Evolutionary conservation across 2,888 invertebrate species (phyloP).

Genomic region (Cheilosia scutellata): DNA sequence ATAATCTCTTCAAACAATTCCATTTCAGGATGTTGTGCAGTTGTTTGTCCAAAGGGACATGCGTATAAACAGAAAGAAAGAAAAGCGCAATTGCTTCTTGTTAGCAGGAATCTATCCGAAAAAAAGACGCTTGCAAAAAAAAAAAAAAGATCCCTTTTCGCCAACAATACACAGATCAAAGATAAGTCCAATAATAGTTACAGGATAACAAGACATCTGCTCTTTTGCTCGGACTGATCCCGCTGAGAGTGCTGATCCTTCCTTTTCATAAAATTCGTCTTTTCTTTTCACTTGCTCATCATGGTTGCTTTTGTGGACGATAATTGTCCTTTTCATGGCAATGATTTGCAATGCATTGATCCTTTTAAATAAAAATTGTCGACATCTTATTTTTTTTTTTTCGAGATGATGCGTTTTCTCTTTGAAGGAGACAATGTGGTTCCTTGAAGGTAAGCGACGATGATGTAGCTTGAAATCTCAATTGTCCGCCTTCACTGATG

Average conservation of each 20-base stretch:
- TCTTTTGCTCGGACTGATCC: slow-evolving; percentile 50
- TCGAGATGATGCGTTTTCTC: slow-evolving; percentile 18
- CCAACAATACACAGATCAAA: slow-evolving; percentile 38
- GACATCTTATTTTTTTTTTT: slow-evolving; percentile 38
- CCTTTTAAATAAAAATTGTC: slow-evolving; percentile 65
- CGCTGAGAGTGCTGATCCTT: slow-evolving; percentile 57
- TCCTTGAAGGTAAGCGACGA: slow-evolving; percentile 34
- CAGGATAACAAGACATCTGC: slow-evolving; percentile 75
- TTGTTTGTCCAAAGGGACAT: slow-evolving; percentile 51
- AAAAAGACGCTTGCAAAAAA: slow-evolving; percentile 13
- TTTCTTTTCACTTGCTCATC: slow-evolving; percentile 40
- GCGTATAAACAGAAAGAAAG: slow-evolving; percentile 13
- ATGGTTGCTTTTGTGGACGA: slow-evolving; percentile 71
- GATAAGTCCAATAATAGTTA: slow-evolving; percentile 69
- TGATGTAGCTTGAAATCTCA: slow-evolving; percentile 62
- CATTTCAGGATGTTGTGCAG: slow-evolving; percentile 61
- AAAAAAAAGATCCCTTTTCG: slow-evolving; percentile 17
- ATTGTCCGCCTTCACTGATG: slow-evolving; percentile 48
- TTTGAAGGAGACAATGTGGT: slow-evolving; percentile 54
- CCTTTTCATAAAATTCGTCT: slow-evolving; percentile 8
- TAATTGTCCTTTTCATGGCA: slow-evolving; percentile 75
- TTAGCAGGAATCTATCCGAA: slow-evolving; percentile 31
- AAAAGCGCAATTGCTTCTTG: slow-evolving; percentile 75
- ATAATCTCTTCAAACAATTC: slow-evolving; percentile 57
- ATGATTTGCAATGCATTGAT: slow-evolving; percentile 71